These are phyloP conservation scores for Stercorarius parasiticus DNA, from an alignment of 2,113 vertebrate species.

Conservation along the genomic window DNA sequence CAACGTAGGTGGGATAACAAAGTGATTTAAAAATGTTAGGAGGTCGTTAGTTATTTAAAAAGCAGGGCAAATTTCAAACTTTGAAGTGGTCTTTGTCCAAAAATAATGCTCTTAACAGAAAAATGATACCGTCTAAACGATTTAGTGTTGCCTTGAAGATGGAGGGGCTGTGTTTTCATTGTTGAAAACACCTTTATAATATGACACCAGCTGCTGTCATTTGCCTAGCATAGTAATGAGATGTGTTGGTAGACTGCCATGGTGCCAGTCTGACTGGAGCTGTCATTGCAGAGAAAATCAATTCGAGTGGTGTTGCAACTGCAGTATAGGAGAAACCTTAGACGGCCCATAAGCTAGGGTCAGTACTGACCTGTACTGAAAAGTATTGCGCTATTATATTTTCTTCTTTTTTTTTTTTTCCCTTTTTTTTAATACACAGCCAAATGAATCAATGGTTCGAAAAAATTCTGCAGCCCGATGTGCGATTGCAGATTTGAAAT, in stretches of 20 bases:
- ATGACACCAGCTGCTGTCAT: slow-evolving; percentile 87
- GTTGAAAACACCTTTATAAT: slow-evolving; percentile 85
- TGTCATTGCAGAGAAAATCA: slow-evolving; percentile 94
- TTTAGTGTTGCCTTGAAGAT: slow-evolving; percentile 80
- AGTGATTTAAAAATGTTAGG: slow-evolving; percentile 63
- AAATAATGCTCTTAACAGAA: slow-evolving; percentile 86
- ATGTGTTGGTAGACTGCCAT: slow-evolving; percentile 74
- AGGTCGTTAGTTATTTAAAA: slow-evolving; percentile 58
- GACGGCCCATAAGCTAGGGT: slow-evolving; percentile 73
- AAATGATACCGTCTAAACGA: slow-evolving; percentile 80
- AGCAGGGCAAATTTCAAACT: slow-evolving; percentile 72
- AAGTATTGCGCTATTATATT: slow-evolving; percentile 61
- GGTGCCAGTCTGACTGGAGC: slow-evolving; percentile 96
- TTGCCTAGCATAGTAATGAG: slow-evolving; percentile 81
- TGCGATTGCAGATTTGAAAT: slow-evolving; percentile 63
- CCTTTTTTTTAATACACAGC: slow-evolving; percentile 37
- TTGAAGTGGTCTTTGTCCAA: slow-evolving; percentile 80
- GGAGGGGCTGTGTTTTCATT: slow-evolving; percentile 78
- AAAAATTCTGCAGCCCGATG: slow-evolving; percentile 49
- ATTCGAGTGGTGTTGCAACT: slow-evolving; percentile 81
- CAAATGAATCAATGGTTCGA: slow-evolving; percentile 75
- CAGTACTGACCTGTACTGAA: slow-evolving; percentile 76
- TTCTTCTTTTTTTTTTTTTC: slow-evolving; percentile 49
- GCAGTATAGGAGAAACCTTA: slow-evolving; percentile 83
- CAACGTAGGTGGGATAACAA: slow-evolving; percentile 68